Percentiles rank a stretch among this genome's conserved stretches.
Conservation (phyloP, 2,113 vertebrate species). For the Bos javanicus region DNA sequence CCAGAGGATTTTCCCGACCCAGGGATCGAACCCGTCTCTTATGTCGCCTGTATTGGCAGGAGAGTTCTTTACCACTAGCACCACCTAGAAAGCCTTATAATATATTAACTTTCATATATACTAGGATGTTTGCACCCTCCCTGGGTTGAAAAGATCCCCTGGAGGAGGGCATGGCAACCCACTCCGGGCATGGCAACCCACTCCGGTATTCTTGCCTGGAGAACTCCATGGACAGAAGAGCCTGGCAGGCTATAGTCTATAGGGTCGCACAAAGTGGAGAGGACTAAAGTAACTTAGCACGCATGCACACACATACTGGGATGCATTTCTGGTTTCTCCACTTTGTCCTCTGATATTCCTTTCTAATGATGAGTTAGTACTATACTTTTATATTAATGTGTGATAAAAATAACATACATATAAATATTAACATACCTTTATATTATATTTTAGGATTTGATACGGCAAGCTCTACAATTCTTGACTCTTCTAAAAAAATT, state of each 20-base stretch:
- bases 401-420: neutral
- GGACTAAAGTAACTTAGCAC: neutral
- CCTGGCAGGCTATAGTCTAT: neutral
- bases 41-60: neutral
- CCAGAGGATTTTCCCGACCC: neutral
- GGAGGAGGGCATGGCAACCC: neutral
- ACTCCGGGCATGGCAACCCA: neutral
- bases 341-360: neutral
- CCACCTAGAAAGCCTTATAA: neutral
- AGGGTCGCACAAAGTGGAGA: neutral
- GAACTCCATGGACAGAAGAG: neutral
- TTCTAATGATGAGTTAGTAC: neutral
- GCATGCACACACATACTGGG: neutral
- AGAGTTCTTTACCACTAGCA: neutral
- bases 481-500: neutral
- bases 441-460: neutral
- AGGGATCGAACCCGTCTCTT: neutral
- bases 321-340: neutral
- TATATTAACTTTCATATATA: neutral
- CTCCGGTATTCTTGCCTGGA: neutral
- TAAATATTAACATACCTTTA: neutral
- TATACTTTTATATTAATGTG: neutral
- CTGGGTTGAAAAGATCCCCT: neutral
- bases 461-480: neutral
- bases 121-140: neutral